Percentiles rank a stretch among this genome's conserved stretches.
Evolutionary conservation across 2,797 vertebrate species (phyloP).

Genomic region (Phyllotis vaccarum): DNA sequence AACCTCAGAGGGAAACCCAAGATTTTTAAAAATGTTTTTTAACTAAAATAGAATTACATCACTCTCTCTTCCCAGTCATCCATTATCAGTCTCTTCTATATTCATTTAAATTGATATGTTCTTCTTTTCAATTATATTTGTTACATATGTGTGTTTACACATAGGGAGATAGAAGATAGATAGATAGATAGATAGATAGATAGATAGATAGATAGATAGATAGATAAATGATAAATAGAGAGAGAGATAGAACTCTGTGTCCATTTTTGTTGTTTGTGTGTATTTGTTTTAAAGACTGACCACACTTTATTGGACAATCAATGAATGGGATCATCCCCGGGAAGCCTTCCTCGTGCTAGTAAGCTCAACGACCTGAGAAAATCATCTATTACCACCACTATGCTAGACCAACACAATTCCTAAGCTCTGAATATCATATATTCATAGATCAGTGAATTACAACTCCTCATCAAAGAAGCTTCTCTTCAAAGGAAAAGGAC

Average conservation of each 20-base stretch:
- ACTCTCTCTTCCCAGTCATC: not conserved
- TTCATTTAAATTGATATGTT: not conserved
- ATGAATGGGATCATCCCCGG: not conserved
- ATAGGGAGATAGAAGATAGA: not conserved
- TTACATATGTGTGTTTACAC: not conserved
- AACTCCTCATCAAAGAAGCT: not conserved
- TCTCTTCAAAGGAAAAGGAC: not conserved
- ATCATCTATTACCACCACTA: not conserved
- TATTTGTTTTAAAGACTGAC: not conserved
- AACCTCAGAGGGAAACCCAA: not conserved
- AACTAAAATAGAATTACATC: not conserved
- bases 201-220: not conserved
- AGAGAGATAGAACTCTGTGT: not conserved
- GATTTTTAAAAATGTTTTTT: not conserved
- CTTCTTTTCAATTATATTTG: not conserved
- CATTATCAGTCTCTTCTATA: not conserved
- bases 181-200: not conserved
- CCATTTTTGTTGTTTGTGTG: not conserved
- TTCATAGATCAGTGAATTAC: too few relatives aligned
- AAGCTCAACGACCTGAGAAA: not conserved
- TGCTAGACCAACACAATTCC: not conserved
- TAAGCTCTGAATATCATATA: not conserved
- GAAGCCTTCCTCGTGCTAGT: too few relatives aligned
- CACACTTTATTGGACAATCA: not conserved
- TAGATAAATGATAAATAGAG: not conserved